Base-by-base conservation (phyloP, 2,888 invertebrate species). In the Drosophila anomalata region DNA sequence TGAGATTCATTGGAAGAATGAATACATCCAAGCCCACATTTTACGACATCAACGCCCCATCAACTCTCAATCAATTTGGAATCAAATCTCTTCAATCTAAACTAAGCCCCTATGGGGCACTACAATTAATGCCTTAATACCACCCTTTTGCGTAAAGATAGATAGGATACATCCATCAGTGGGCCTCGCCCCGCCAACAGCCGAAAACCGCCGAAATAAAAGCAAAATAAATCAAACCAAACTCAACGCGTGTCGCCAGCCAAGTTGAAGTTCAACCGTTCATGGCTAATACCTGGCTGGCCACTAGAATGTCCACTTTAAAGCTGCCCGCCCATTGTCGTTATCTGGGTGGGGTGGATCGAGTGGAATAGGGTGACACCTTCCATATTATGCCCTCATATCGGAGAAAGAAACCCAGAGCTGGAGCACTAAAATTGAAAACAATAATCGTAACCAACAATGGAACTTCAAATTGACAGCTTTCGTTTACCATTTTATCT, bases 401-500 rank as follows among this genome's bases (percentile, higher is more conserved):
- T 79, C 79, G 60, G 59, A 62, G 26, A 61, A 59, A 39, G 48
- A 39, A 69, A 61, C 61, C 48, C 71, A 51, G 20, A 41, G 50
- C 71, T 48, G 54, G 62, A 69, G 47, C 71, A 54, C 46, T 59
- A 53, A 41, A 59, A 42, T 33, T 57, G 50, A 22, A 14, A 50
- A 57, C 50, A 60, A 53, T 47, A 51, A 36, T 60, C 48, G 48
- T 54, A 46, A 52, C 67, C 74, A 70, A 78, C 85, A 87, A 87
- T 75, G 72, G 77, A 77, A 86, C 76, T 78, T 87, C 75, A 78
- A 88, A 87, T 86, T 87, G 87, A 87, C 87, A 87, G 89, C 86
- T 87, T 87, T 87, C 80, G 86, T 81, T 82, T 79, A 77, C 73
- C 69, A 54, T 84, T 87, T 87, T 88, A 88, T 84, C 87, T 84